Evolutionary conservation across 2,797 vertebrate genomes (phyloP).

Genomic region (Lagorchestes hirsutus): DNA sequence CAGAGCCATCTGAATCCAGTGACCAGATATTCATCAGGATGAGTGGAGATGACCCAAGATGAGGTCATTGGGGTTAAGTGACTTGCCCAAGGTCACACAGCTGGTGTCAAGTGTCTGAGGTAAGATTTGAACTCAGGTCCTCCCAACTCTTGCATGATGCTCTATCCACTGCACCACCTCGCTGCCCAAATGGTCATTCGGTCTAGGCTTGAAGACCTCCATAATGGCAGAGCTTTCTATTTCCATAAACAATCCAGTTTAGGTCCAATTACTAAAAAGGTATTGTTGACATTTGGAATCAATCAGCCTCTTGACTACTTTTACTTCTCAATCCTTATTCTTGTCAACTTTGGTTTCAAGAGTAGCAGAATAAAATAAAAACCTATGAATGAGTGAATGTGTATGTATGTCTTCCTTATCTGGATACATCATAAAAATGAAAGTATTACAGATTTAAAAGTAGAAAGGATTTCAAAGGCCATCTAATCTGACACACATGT

Average conservation of each 20-base stretch:
- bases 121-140: too few species aligned
- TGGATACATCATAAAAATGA: not conserved
- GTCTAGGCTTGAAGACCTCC: not conserved
- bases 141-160: too few species aligned
- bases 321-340: not conserved
- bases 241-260: not conserved
- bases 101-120: too few species aligned
- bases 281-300: not conserved
- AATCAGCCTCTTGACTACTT: not conserved
- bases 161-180: too few species aligned
- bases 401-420: not conserved
- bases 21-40: too few species aligned
- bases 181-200: not conserved
- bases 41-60: too few species aligned
- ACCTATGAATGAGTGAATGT: not conserved
- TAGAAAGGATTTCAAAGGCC: not conserved
- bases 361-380: not conserved
- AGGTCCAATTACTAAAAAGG: not conserved
- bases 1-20: too few species aligned
- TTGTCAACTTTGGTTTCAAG: not conserved
- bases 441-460: not conserved
- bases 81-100: too few species aligned
- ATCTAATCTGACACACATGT: not conserved
- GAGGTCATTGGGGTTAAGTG: too few species aligned
- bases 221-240: not conserved